A percentile compares a stretch with the other conserved stretches of the same genome.
These are phyloP conservation scores for Erebia ligea DNA, from an alignment of 2,888 invertebrate species.

Conservation along the genomic window DNA sequence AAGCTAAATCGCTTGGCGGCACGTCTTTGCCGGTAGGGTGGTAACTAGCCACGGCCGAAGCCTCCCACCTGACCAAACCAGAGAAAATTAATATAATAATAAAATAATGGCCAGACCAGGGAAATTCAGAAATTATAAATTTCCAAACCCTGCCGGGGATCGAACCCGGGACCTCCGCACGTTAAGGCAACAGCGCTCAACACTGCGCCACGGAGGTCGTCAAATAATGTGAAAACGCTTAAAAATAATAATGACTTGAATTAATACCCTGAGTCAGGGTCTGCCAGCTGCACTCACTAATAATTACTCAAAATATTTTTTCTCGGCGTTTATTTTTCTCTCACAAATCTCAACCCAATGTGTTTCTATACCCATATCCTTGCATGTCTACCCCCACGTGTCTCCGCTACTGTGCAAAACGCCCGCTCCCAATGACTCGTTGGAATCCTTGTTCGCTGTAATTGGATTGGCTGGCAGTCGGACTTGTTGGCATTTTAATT, in stretches of 20 bases:
- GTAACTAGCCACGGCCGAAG: too few species aligned
- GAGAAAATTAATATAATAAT: background rate
- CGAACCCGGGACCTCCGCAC: too few species aligned
- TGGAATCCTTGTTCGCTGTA: conserved; percentile 81
- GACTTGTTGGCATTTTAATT: conserved; percentile 84
- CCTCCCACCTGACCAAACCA: too few species aligned
- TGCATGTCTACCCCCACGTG: conserved; percentile 54
- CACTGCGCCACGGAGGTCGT: too few species aligned
- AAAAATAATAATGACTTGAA: background rate
- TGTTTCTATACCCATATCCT: conserved; percentile 14
- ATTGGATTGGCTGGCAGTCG: conserved; percentile 81
- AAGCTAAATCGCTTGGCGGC: too few species aligned
- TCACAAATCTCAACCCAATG: background rate
- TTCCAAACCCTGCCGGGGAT: too few species aligned
- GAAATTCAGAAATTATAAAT: too few species aligned
- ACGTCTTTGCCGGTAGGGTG: too few species aligned
- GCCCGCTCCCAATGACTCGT: conserved; percentile 78
- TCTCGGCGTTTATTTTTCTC: background rate
- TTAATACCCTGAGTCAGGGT: background rate
- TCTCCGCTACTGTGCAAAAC: conserved; percentile 66
- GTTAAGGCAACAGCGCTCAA: too few species aligned
- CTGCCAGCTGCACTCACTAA: background rate
- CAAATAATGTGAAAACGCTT: background rate
- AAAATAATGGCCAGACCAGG: too few species aligned
- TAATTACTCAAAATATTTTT: background rate